phyloP scores from a whole-genome alignment of 2,888 invertebrate species.

The Eurytoma californica region DNA sequence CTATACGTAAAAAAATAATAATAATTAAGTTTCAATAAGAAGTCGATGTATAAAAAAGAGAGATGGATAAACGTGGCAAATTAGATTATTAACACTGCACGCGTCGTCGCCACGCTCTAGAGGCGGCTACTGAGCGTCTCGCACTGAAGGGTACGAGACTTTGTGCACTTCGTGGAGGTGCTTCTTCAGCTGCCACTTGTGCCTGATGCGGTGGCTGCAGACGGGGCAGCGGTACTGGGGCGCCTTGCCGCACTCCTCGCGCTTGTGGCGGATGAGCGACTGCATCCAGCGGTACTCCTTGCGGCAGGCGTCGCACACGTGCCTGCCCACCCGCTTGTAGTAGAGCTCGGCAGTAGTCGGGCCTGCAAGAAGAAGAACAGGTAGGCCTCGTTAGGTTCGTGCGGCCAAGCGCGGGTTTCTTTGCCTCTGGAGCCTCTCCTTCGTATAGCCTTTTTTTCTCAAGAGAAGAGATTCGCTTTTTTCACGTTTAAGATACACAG shows the following conservation, averaged over 20 bases:
- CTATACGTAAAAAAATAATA: no score
- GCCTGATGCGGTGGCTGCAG: slow-evolving; percentile 72
- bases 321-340: slow-evolving; percentile 69
- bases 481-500: not conserved
- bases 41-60: no score
- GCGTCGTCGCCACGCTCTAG: no score
- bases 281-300: slow-evolving; percentile 86
- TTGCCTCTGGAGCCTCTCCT: no score
- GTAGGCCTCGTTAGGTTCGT: not conserved
- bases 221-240: slow-evolving; percentile 73
- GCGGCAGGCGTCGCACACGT: slow-evolving; percentile 79
- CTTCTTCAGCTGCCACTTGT: slow-evolving; percentile 68
- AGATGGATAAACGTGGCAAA: no score
- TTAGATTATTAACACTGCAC: no score
- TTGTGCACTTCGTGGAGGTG: slow-evolving; percentile 66
- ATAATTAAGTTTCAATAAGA: no score
- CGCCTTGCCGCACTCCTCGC: slow-evolving; percentile 75
- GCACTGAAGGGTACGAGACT: slow-evolving; percentile 19
- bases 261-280: slow-evolving; percentile 81
- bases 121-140: no score
- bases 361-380: slow-evolving; percentile 38
- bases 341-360: slow-evolving; percentile 60
- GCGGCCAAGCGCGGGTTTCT: not conserved
- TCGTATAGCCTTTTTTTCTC: no score
- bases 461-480: not conserved